These are phyloP conservation scores for Atta cephalotes DNA, from an alignment of 1,140 invertebrate genomes.

Conservation along the genomic window DNA sequence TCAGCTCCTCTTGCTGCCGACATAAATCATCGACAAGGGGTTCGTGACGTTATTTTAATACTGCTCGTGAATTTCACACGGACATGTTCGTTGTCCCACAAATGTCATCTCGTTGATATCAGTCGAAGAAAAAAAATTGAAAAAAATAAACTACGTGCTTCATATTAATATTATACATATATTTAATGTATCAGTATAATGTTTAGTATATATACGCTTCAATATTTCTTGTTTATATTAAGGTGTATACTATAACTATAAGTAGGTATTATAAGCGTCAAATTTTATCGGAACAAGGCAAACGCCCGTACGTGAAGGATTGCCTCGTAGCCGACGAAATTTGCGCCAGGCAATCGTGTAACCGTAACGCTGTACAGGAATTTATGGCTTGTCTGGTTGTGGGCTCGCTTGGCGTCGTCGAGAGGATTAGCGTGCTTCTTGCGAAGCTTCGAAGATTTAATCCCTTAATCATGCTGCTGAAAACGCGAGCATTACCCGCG, in stretches of 20 bases:
- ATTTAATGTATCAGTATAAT: neutral
- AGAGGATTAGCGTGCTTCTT: constrained; percentile 61
- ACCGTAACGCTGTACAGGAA: constrained; percentile 27
- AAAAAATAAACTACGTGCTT: neutral
- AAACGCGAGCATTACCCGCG: constrained; percentile 43
- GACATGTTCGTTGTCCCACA: constrained; percentile 45
- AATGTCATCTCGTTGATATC: constrained; percentile 19
- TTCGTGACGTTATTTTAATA: constrained; percentile 67
- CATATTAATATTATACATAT: neutral
- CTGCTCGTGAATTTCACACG: constrained; percentile 54
- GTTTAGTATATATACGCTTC: neutral
- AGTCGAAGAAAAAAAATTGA: neutral
- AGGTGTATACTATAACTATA: no score
- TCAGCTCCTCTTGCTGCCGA: constrained; percentile 25
- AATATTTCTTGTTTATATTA: neutral
- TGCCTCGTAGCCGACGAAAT: constrained; percentile 23
- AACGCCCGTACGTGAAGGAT: neutral
- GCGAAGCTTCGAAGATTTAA: constrained; percentile 66
- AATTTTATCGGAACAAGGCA: constrained; percentile 31
- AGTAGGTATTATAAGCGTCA: neutral
- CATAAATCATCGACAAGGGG: constrained; percentile 58
- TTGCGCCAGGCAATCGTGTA: constrained; percentile 35
- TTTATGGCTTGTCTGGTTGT: constrained; percentile 43
- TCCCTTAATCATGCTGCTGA: constrained; percentile 59
- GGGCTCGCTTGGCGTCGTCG: constrained; percentile 42